phyloP scores from a whole-genome alignment of 1,140 invertebrate genomes.

The Archivesica marissinica region DNA sequence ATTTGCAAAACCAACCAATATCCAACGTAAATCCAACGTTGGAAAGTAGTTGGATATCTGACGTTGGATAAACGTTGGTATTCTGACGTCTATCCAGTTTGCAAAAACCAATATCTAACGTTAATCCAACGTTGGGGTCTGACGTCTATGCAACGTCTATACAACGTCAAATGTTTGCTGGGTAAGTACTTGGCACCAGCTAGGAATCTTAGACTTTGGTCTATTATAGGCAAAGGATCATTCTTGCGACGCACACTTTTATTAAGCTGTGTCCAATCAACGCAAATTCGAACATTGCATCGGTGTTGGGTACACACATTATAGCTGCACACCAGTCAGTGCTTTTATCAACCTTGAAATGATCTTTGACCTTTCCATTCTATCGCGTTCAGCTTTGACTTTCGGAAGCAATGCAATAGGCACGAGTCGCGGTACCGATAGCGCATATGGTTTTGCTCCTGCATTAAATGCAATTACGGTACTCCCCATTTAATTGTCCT shows the following conservation, averaged over 20 bases:
- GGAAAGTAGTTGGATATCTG: no score
- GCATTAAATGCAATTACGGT: slow-evolving; percentile 41
- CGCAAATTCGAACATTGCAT: slow-evolving; percentile 59
- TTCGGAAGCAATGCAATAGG: slow-evolving; percentile 61
- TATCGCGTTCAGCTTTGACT: slow-evolving; percentile 59
- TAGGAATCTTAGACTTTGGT: slow-evolving; percentile 25
- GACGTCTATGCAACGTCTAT: no score
- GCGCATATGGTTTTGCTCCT: slow-evolving; percentile 27
- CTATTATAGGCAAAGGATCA: slow-evolving; percentile 48
- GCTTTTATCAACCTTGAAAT: slow-evolving; percentile 62
- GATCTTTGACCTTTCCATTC: slow-evolving; percentile 62
- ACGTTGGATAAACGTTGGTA: no score
- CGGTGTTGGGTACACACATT: slow-evolving; percentile 63
- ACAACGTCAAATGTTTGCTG: no score
- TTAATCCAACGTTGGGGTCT: no score
- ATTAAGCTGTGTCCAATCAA: slow-evolving; percentile 66
- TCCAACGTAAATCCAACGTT: no score
- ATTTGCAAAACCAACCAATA: no score
- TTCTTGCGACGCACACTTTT: slow-evolving; percentile 55
- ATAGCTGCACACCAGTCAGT: slow-evolving; percentile 68
- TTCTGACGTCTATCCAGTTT: no score
- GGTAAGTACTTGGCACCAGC: slow-evolving; percentile 29
- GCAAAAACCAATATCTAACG: no score
- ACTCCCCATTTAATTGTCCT: slow-evolving; percentile 52
- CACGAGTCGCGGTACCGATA: slow-evolving; percentile 54